Conservation (phyloP, 2,888 invertebrate species). For the Herminia tarsipennalis region DNA sequence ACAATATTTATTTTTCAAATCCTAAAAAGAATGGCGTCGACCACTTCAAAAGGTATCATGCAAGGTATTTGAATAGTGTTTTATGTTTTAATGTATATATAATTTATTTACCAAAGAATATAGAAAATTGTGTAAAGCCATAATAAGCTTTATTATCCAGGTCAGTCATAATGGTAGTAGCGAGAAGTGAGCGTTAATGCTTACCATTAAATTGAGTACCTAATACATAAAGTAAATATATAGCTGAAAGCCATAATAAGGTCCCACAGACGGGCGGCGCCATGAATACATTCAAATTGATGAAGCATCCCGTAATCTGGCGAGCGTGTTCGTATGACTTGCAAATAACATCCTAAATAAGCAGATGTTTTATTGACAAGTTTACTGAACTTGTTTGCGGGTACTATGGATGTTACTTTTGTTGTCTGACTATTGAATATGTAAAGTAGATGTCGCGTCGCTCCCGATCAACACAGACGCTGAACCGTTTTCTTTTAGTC, state of each 20-base stretch:
- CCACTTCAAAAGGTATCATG: constrained; percentile 15
- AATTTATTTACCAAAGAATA: too few species aligned
- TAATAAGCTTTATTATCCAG: constrained; percentile 14
- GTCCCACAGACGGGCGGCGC: constrained; percentile 33
- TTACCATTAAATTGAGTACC: constrained; percentile 13
- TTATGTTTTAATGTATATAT: too few species aligned
- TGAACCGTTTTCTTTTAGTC: constrained; percentile 51
- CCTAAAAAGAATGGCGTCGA: constrained; percentile 17
- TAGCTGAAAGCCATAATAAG: constrained; percentile 19
- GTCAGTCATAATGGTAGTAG: constrained; percentile 9
- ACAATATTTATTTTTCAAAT: constrained; percentile 60
- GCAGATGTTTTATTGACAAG: constrained; percentile 71
- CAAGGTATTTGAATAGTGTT: too few species aligned
- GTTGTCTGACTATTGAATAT: constrained; percentile 57
- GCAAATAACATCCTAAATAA: constrained; percentile 72
- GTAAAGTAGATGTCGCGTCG: constrained; percentile 52
- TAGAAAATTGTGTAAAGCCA: not conserved
- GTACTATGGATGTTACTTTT: constrained; percentile 50
- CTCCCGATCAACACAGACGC: constrained; percentile 50
- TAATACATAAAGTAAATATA: constrained; percentile 17
- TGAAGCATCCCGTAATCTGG: constrained; percentile 44
- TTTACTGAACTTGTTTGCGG: constrained; percentile 63
- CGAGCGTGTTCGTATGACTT: constrained; percentile 57
- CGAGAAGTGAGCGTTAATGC: constrained; percentile 9
- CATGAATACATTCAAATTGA: constrained; percentile 47